Evolutionary conservation across 2,113 vertebrate species (phyloP).

Genomic region (Anguilla japonica): DNA sequence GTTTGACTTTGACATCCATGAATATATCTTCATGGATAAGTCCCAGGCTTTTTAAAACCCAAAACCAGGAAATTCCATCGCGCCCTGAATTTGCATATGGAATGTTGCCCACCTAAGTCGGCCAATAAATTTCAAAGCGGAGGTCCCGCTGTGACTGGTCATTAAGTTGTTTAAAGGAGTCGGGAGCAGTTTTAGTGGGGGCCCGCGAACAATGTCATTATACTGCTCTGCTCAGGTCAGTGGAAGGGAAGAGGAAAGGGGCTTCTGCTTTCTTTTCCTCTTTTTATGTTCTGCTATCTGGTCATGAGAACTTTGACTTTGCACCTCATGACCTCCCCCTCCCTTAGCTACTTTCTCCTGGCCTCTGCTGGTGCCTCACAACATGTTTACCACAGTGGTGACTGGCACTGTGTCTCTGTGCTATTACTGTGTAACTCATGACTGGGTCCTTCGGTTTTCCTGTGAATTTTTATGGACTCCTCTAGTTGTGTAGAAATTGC

Average conservation of each 20-base stretch:
- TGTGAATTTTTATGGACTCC: background rate
- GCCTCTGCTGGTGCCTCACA: background rate
- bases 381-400: background rate
- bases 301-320: background rate
- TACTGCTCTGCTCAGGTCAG: background rate
- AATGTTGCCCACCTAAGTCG: slow-evolving; percentile 45
- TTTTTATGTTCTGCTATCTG: slow-evolving; percentile 52
- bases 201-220: slow-evolving; percentile 49
- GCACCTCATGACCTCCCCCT: background rate
- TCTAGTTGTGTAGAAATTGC: background rate
- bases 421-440: background rate
- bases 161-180: slow-evolving; percentile 49
- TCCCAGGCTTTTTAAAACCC: slow-evolving; percentile 25
- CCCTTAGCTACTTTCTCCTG: background rate
- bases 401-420: background rate
- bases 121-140: slow-evolving; percentile 49
- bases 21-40: slow-evolving; percentile 18
- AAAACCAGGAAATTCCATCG: background rate
- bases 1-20: slow-evolving; percentile 7
- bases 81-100: slow-evolving; percentile 33
- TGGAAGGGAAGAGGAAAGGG: slow-evolving; percentile 1
- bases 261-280: slow-evolving; percentile 6
- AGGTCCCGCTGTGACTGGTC: slow-evolving; percentile 39
- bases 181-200: slow-evolving; percentile 24
- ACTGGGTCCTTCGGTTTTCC: background rate